phyloP scores from a whole-genome alignment of 2,797 vertebrate genomes.

The Remorina albescens region DNA sequence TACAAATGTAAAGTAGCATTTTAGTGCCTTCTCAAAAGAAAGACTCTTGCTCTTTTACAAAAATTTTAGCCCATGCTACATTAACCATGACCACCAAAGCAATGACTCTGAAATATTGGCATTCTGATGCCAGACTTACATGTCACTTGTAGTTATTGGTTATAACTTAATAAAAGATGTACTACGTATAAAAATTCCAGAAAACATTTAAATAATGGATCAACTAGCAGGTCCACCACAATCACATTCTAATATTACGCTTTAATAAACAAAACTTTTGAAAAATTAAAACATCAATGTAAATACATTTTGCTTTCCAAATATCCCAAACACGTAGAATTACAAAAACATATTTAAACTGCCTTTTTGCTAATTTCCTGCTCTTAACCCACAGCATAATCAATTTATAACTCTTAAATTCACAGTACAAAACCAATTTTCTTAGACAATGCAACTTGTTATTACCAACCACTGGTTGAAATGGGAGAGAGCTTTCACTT shows the following conservation, averaged over 20 bases:
- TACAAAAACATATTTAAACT: background rate
- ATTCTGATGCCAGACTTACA: background rate
- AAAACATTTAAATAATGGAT: background rate
- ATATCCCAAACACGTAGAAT: background rate
- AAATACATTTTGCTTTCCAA: background rate
- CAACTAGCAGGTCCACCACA: background rate
- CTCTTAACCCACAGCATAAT: background rate
- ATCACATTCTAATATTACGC: no score
- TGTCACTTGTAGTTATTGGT: background rate
- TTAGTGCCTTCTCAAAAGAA: slow-evolving; percentile 19
- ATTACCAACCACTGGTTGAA: slow-evolving; percentile 38
- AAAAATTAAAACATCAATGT: background rate
- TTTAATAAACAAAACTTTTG: background rate
- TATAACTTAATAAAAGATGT: background rate
- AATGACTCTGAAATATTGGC: slow-evolving; percentile 17
- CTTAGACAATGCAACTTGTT: slow-evolving; percentile 29
- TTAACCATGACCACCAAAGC: slow-evolving; percentile 25
- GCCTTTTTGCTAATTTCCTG: background rate
- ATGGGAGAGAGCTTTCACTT: slow-evolving; percentile 32
- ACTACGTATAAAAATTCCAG: background rate
- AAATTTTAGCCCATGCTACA: slow-evolving; percentile 21
- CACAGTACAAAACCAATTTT: slow-evolving; percentile 4
- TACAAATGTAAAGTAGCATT: slow-evolving; percentile 30
- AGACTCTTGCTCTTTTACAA: background rate
- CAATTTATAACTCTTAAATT: background rate